Evolutionary conservation across 2,888 invertebrate genomes (phyloP).

Genomic region (Eumacrocentrus americanus): DNA sequence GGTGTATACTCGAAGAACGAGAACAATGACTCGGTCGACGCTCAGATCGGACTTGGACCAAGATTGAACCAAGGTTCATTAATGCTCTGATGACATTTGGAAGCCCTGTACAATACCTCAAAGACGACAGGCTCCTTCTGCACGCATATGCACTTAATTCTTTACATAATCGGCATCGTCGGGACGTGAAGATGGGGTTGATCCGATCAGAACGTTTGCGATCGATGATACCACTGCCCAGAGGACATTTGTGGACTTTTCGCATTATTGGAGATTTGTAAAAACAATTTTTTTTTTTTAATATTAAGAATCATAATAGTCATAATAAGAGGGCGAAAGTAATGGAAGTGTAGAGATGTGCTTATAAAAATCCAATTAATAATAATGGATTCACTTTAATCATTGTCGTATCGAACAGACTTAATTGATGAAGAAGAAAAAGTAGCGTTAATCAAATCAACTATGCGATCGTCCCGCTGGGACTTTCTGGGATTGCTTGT

Average conservation of each 20-base stretch:
- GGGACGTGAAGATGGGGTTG: background rate
- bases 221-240: background rate
- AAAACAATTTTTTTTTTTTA: slow-evolving; percentile 2
- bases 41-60: too few relatives aligned
- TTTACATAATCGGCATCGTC: background rate
- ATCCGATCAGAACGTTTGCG: background rate
- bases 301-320: background rate
- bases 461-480: background rate
- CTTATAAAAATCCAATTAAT: background rate
- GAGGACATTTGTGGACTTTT: too few relatives aligned
- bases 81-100: too few relatives aligned
- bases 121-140: background rate
- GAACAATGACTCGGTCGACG: too few relatives aligned
- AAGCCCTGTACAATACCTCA: background rate
- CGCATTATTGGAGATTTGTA: too few relatives aligned
- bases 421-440: background rate
- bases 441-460: slow-evolving; percentile 2
- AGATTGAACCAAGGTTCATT: background rate
- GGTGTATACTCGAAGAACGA: background rate
- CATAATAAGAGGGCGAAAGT: background rate
- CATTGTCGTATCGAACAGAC: background rate
- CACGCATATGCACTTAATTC: background rate
- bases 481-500: background rate
- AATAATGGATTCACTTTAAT: background rate
- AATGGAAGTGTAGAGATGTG: too few relatives aligned